Conservation (phyloP, 2,888 invertebrate genomes). For the Tillus elongatus region DNA sequence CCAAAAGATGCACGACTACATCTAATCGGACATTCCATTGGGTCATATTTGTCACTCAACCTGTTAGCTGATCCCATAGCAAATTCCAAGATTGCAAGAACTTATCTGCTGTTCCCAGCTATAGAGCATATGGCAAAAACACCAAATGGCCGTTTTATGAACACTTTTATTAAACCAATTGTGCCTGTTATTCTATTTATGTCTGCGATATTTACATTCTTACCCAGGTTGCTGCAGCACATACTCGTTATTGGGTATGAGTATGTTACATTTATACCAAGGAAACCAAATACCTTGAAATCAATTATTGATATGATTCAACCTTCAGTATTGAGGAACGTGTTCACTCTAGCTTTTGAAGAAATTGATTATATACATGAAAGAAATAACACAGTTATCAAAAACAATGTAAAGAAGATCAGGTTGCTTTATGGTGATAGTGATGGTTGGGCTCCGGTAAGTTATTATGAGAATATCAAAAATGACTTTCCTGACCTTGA, state of each 20-base stretch:
- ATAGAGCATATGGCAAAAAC: slow-evolving; percentile 72
- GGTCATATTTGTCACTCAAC: slow-evolving; percentile 73
- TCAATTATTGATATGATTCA: slow-evolving; percentile 50
- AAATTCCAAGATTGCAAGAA: slow-evolving; percentile 48
- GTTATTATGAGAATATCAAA: slow-evolving; percentile 59
- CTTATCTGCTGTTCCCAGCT: slow-evolving; percentile 78
- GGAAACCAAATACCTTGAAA: slow-evolving; percentile 37
- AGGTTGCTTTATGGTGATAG: slow-evolving; percentile 69
- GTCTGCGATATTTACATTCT: slow-evolving; percentile 43
- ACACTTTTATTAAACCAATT: slow-evolving; percentile 49
- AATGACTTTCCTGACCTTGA: slow-evolving; percentile 51
- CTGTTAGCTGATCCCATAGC: slow-evolving; percentile 53
- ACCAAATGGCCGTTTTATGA: slow-evolving; percentile 64
- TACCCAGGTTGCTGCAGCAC: slow-evolving; percentile 48
- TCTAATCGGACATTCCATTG: slow-evolving; percentile 86
- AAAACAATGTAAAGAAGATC: slow-evolving; percentile 51
- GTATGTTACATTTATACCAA: slow-evolving; percentile 45
- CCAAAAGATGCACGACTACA: slow-evolving; percentile 65
- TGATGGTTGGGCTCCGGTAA: slow-evolving; percentile 78
- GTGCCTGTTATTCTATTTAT: slow-evolving; percentile 42
- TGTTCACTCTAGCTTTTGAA: slow-evolving; percentile 62
- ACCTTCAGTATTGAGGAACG: slow-evolving; percentile 52
- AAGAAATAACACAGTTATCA: slow-evolving; percentile 55
- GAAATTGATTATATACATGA: slow-evolving; percentile 70
- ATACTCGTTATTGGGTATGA: slow-evolving; percentile 51